Evolutionary conservation across 1,140 invertebrate genomes (phyloP), one percentile per base, ranked within the genome.

Genomic region (Papilio helenus): DNA sequence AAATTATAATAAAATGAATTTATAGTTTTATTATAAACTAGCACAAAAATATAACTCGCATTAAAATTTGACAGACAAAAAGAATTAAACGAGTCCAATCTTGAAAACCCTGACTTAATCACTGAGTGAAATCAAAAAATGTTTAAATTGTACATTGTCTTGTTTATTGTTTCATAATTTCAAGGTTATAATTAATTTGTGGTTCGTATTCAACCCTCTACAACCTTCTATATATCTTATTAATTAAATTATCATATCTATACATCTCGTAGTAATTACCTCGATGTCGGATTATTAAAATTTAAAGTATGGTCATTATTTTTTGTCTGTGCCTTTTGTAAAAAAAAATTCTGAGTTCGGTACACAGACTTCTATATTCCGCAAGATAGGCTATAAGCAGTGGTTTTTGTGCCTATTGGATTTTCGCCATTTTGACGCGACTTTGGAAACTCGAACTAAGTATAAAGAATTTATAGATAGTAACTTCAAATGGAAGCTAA

Each of bases 231-330:
- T 46, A 44, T 16, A 46, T 46, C 44, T 74, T 73, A 46, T 73
- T 73, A 73, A 46, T 49, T 26, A 16, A 74, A 46, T 46, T 74
- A 74, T 74, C 20, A 74, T 74, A 74, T 72, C 34, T 72, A 61
- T 23, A 61, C 10, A 68, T 68, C 26, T 68, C 3, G 12, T 34
- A 26, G 23, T 10, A 68, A 29, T 68, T 68, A 68, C 61, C 61
- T 12, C 26, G 26, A 68, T 68, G 9, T 68, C 34, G 26, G 26
- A 68, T 16, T 29, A 68, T 65, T 26, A 65, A 65, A 12, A 68
- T 68, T 29, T 12, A 23, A 34, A 68, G 14, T 29, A 29, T 49
- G 8, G 46, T 79, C 51, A 71, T 26, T 71, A 49, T 68, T 68
- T 29, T 68, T 68, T 68, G 3, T 68, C 26, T 68, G 61, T 68